Evolutionary conservation across 2,113 vertebrate species (phyloP), one percentile per base, ranked within the genome.

Genomic region (Saccopteryx bilineata): DNA sequence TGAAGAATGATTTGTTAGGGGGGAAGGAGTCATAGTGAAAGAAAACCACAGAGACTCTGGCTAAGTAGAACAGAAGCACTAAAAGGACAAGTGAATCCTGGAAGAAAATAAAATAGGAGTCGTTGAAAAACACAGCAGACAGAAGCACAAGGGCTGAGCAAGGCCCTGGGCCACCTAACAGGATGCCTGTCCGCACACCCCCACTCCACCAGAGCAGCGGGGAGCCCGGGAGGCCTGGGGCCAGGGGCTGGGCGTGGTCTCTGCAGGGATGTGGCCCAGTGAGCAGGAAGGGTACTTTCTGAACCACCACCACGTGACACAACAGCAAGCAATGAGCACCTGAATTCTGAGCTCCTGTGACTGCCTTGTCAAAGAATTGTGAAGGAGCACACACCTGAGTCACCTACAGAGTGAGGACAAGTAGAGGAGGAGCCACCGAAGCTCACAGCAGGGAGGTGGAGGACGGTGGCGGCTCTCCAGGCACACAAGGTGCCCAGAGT

Each of bases 271-370:
- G 75, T 65, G 66, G 21, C 46, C n/a, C 15, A 17, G 26, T 5
- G 39, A 71, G 63, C 87, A 76, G 68, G 56, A 84, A 76, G 52
- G 5, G 17, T 75, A 28, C 72, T 66, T 71, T 88, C 82, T 72
- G 54, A 90, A 87, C 39, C 17, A 7, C n/a, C 72, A 26, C 23
- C 48, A n/a, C 0, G 23, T 63, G 65, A 80, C 54, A 31, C 5
- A 14, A 58, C 26, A 65, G 46, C 63, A 46, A 83, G n/a, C 50
- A 52, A 46, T 26, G 21, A n/a, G 83, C 78, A 33, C 69, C 54
- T 26, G n/a, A 52, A 61, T 46, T 60, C 39, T 72, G n/a, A 78
- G 26, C 48, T 68, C 61, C n/a, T 5, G 7, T 24, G 23, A 63
- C 24, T 50, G 66, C 33, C 7, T 0, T 1, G 39, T 72, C 89